Percentiles rank a stretch among this genome's conserved stretches.
These are phyloP conservation scores for Odocoileus hemionus DNA, from an alignment of 2,113 vertebrate genomes.

Conservation along the genomic window DNA sequence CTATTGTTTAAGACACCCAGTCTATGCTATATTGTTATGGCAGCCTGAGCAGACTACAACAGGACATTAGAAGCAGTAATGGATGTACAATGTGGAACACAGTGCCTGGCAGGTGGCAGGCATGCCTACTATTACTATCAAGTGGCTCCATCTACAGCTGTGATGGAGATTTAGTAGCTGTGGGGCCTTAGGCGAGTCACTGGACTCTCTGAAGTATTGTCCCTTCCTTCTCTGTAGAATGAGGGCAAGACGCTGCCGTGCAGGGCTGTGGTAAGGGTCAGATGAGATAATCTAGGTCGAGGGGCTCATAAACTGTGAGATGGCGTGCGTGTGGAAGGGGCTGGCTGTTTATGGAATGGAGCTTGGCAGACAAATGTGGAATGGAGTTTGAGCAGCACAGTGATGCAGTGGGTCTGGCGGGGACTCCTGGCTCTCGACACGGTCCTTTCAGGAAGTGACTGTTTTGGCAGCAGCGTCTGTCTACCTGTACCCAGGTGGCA, in stretches of 20 bases:
- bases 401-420: not conserved
- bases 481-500: not conserved
- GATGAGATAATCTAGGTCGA: not conserved
- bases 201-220: not conserved
- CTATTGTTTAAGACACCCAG: not conserved
- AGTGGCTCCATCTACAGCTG: not conserved
- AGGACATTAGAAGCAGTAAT: not conserved
- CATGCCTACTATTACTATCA: not conserved
- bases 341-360: not conserved
- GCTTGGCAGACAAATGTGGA: not conserved
- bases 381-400: accelerated
- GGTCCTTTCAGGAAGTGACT: not conserved
- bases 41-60: not conserved
- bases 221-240: not conserved
- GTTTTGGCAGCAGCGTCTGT: not conserved
- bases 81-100: too few relatives aligned
- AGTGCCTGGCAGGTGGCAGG: not conserved
- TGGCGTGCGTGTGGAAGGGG: not conserved
- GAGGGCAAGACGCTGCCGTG: not conserved
- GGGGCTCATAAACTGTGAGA: not conserved
- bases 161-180: not conserved
- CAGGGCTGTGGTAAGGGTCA: not conserved
- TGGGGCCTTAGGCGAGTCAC: not conserved
- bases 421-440: not conserved
- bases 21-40: not conserved